Conservation (phyloP, 2,888 invertebrate species). For the Girardia tigrina region DNA sequence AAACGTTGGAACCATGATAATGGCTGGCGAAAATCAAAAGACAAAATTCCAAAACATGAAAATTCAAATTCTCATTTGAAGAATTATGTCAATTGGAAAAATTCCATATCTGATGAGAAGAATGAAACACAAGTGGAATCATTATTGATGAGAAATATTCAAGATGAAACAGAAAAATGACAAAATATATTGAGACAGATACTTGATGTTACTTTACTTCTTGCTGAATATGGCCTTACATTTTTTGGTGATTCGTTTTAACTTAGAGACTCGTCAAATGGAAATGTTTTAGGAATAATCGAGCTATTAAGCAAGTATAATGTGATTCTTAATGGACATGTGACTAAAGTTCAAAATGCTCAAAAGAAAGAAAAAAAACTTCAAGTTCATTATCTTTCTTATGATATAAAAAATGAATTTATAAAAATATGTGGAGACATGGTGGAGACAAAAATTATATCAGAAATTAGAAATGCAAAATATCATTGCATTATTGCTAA, state of each 20-base stretch:
- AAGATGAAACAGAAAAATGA: neutral
- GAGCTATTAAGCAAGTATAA: conserved; percentile 11
- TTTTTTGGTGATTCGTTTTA: neutral
- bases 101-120: conserved; percentile 1
- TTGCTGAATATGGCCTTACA: neutral
- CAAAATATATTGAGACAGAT: neutral
- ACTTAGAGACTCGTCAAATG: neutral
- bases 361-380: neutral
- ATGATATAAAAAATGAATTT: conserved; percentile 7
- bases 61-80: conserved; percentile 15
- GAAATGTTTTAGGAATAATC: neutral
- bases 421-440: conserved; percentile 14
- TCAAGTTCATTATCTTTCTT: neutral
- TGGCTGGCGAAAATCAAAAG: neutral
- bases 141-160: conserved; percentile 23
- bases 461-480: conserved; percentile 1
- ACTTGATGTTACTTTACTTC: neutral
- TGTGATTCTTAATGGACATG: neutral
- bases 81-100: conserved; percentile 2
- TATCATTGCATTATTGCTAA: neutral
- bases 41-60: neutral
- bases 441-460: neutral
- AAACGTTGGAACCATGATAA: too few species aligned
- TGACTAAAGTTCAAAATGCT: neutral
- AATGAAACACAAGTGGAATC: conserved; percentile 3